Evolutionary conservation across 2,113 vertebrate species (phyloP), one percentile per base, ranked within the genome.

Genomic region (Vombatus ursinus): DNA sequence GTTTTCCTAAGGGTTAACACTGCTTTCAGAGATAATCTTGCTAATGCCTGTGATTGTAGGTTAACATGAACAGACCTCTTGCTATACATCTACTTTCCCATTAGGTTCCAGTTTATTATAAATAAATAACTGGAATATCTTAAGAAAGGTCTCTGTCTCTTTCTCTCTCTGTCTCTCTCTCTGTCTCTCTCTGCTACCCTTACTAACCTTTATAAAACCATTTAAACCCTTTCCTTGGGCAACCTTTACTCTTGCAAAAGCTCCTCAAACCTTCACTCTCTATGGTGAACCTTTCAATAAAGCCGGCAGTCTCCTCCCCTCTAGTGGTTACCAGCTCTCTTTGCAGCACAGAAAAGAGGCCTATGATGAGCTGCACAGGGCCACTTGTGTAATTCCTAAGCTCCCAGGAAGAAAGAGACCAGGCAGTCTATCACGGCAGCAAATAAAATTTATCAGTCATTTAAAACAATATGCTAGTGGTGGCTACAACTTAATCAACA

Each of bases 261-360:
- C 98, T 97, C 98, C 98, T 98, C 97, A 95, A 61, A 98, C 98
- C 97, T 97, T 98, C 98, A 96, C 96, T 96, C 97, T 98, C 95
- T 92, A 97, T 95, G 95, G 96, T 90, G 97, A 97, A 98, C 96
- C 95, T n/a, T 98, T 98, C 96, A 51, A 98, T 53, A 99, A 98
- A 98, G 98, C 97, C 98, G 98, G 98, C 99, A 97, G 98, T 99
- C 98, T 99, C 98, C 98, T 98, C 98, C 99, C 99, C 98, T 99
- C 99, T 99, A 99, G 99, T 99, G 99, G 99, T 97, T 98, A 98
- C 93, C 98, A 97, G 97, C 97, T 94, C 96, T 98, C 98, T 98
- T 98, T 99, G 98, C 99, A 99, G 97, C 98, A 95, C 95, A 95
- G 95, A 93, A 54, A 94, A 95, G 95, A 97, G 97, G 94, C 95